Conservation (phyloP, 1,140 invertebrate species). For the Drosophila mauritiana region DNA sequence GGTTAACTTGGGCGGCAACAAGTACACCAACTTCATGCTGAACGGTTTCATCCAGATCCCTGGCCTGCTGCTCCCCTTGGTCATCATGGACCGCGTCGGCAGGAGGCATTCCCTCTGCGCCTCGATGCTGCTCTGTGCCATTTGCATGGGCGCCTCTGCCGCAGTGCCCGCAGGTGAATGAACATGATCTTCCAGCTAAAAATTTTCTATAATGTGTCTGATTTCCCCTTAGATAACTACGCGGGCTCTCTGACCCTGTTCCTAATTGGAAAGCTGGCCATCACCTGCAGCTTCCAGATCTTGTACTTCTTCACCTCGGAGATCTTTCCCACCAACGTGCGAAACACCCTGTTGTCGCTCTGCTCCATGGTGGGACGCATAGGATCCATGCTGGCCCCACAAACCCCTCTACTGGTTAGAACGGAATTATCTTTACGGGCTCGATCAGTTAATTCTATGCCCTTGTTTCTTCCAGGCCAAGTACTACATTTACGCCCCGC, state of each 20-base stretch:
- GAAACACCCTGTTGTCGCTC: slow-evolving; percentile 87
- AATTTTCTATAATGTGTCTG: background rate
- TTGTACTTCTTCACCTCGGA: slow-evolving; percentile 90
- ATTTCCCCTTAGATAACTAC: slow-evolving; percentile 68
- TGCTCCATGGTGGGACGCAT: slow-evolving; percentile 90
- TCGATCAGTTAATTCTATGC: background rate
- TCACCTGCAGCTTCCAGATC: slow-evolving; percentile 89
- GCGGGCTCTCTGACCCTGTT: slow-evolving; percentile 86
- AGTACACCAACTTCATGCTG: slow-evolving; percentile 89
- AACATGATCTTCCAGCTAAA: no score
- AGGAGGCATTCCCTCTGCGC: slow-evolving; percentile 87
- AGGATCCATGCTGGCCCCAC: slow-evolving; percentile 88
- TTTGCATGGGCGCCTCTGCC: slow-evolving; percentile 76
- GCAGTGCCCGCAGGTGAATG: slow-evolving; percentile 53
- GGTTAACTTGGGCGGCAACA: slow-evolving; percentile 89
- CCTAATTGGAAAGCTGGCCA: slow-evolving; percentile 90
- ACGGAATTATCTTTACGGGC: no score
- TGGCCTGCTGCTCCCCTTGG: slow-evolving; percentile 88
- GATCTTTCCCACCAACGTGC: slow-evolving; percentile 89
- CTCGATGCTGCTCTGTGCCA: slow-evolving; percentile 87
- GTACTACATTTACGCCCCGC: slow-evolving; percentile 86
- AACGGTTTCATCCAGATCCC: slow-evolving; percentile 90
- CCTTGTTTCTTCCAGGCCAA: slow-evolving; percentile 51
- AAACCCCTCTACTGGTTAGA: slow-evolving; percentile 86
- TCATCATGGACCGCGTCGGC: slow-evolving; percentile 88